A percentile compares a stretch with the other conserved stretches of the same genome.
phyloP scores from a whole-genome alignment of 1,140 invertebrate genomes.

The Orchestia grillus region DNA sequence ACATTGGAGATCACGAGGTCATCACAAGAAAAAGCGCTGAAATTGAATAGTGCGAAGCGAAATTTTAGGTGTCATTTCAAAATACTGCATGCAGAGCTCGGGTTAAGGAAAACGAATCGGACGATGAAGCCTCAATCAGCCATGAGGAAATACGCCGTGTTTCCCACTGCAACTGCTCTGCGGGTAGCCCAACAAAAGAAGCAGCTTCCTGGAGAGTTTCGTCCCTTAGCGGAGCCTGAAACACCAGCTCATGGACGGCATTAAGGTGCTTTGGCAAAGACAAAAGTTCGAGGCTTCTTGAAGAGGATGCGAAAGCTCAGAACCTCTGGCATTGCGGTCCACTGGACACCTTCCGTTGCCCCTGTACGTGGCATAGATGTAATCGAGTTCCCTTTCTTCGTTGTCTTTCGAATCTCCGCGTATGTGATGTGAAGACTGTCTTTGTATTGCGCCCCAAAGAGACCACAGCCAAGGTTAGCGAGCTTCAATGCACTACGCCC shows the following conservation, averaged over 20 bases:
- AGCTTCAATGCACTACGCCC: slow-evolving; percentile 24
- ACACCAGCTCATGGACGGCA: not conserved
- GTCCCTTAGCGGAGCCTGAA: not conserved
- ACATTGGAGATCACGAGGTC: not conserved
- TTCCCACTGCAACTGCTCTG: not conserved
- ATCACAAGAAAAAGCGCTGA: not conserved
- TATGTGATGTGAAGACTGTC: slow-evolving; percentile 11
- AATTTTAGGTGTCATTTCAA: not conserved
- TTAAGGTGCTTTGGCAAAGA: slow-evolving; percentile 28
- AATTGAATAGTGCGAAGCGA: not conserved
- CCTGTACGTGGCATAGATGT: not conserved
- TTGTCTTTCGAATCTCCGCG: not conserved
- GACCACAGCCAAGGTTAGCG: slow-evolving; percentile 22
- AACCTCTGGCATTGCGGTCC: not conserved
- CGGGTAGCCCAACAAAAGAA: slow-evolving; percentile 31
- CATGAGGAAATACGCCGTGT: not conserved
- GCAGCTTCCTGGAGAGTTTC: not conserved
- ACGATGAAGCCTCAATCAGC: not conserved
- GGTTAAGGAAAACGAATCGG: not conserved
- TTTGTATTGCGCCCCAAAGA: not conserved
- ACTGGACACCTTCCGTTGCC: slow-evolving; percentile 1
- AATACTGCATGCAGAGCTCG: not conserved
- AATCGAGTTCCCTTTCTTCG: slow-evolving; percentile 23
- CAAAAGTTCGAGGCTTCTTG: slow-evolving; percentile 11
- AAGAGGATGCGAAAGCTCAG: slow-evolving; percentile 2